These are phyloP conservation scores for Acestrorhynchus altus DNA, from an alignment of 2,797 vertebrate genomes.

Conservation along the genomic window DNA sequence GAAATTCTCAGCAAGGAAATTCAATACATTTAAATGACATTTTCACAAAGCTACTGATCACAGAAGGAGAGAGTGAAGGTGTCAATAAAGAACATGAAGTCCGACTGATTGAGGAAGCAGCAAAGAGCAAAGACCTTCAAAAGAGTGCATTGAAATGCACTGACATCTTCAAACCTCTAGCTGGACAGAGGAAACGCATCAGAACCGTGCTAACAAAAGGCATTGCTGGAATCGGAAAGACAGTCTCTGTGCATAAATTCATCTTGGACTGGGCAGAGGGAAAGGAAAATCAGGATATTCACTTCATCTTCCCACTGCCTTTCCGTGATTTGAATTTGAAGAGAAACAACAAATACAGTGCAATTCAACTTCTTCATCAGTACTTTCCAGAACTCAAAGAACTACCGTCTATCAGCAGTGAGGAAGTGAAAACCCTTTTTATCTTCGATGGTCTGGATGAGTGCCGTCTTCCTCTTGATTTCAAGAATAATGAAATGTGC, in stretches of 20 bases:
- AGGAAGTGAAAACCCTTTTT: constrained; percentile 40
- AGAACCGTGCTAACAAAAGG: constrained; percentile 53
- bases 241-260: constrained; percentile 54
- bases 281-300: constrained; percentile 44
- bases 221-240: constrained; percentile 59
- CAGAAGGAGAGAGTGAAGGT: constrained; percentile 28
- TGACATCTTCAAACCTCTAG: constrained; percentile 47
- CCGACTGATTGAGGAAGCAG: constrained; percentile 30
- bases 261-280: constrained; percentile 53
- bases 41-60: constrained; percentile 50
- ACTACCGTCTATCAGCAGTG: constrained; percentile 22
- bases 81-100: constrained; percentile 52
- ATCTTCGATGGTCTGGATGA: constrained; percentile 55
- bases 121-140: constrained; percentile 16
- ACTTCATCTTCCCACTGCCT: constrained; percentile 48
- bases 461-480: constrained; percentile 46
- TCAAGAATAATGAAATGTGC: constrained; percentile 45
- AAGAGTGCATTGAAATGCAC: constrained; percentile 36
- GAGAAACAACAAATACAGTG: constrained; percentile 14
- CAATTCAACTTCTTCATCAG: constrained; percentile 28
- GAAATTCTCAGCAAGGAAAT: constrained; percentile 39
- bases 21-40: constrained; percentile 37
- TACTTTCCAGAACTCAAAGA: constrained; percentile 48
- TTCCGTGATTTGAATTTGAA: constrained; percentile 54
- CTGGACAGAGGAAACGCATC: constrained; percentile 34